Base-by-base conservation (phyloP, 2,888 invertebrate genomes). In the Dynastes tityus region DNA sequence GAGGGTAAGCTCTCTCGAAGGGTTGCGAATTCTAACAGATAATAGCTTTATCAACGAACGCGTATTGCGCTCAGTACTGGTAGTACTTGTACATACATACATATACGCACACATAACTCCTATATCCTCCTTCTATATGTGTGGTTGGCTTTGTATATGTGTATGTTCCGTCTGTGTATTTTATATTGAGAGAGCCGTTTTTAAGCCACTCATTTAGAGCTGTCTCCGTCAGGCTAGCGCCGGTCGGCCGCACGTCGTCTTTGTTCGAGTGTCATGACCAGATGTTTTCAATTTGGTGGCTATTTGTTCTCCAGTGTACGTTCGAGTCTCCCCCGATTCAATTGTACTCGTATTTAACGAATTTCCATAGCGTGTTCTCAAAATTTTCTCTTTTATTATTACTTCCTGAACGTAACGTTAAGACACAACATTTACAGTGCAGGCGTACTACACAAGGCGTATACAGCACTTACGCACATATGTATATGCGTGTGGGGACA, bases 261-360 rank as follows among this genome's bases (percentile, higher is more conserved):
- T 88, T 88, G 88, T 88, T 87, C 89, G 90, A 89, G 90, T 89
- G 90, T 91, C 88, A 90, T 89, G 86, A 89, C 88, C 89, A 89
- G 89, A 89, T 88, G 88, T 90, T 87, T 87, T 86, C 86, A 87
- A 87, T 87, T 88, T 87, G 85, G 87, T 84, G 85, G 87, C 87
- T 87, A 86, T 86, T 87, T 86, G 87, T 85, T 86, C 83, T 82
- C 81, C 77, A 79, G 81, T 81, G 81, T 82, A 83, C 85, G 82
- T 83, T 83, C 84, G 80, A 80, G 74, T 80, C 77, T 80, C 79
- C 81, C 80, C 80, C 65, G 71, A 74, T 49, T 80, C 82, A 83
- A 85, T 83, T 84, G 85, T 83, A 83, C 82, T 82, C 82, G 82
- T 82, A 83, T 83, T 82, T 84, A 84, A 83, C 83, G 82, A 83